Base-by-base conservation (phyloP, 2,113 vertebrate species). In the Lepidothrix coronata region DNA sequence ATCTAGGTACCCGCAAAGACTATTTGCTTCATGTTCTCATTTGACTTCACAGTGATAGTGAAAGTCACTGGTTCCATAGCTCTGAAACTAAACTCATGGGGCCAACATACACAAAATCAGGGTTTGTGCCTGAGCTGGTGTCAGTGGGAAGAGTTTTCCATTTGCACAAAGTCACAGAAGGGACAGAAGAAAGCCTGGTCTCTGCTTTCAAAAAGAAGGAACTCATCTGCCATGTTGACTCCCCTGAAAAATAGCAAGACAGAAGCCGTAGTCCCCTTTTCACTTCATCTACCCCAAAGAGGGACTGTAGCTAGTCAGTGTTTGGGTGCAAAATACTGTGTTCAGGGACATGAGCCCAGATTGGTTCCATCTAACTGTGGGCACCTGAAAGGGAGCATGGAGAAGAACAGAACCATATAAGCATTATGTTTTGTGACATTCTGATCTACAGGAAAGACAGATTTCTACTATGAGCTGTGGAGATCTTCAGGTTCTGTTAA, bases 211-310 rank as follows among this genome's bases (percentile, higher is more conserved):
- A 41, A 63, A 37, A 49, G 21, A 71, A 75, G 17, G 19, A 85
- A 39, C 5, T 44, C 11, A 66, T 80, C n/a, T 10, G 4, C 28
- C 24, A 35, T 8, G 19, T 39, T 79, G 39, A 24, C 13, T 8
- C 12, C 19, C 15, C 6, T 3, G 1, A 30, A 76, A 94, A 81
- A 71, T 6, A 5, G 11, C 27, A 75, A n/a, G 8, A 78, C 11
- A 51, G 20, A 61, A 84, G 19, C 4, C 0, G 0, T 4, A 94
- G 37, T 11, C 9, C 14, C 6, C 46, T 19, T 57, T 31, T 43
- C 7, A 6, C 5, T 75, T 14, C 27, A 12, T 18, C 3, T 55
- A 5, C 16, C 14, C 31, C 23, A 30, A 5, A n/a, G 3, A 51
- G 8, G 19, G 15, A 37, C 16, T 11, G 14, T 24, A 88, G 21